Evolutionary conservation across 2,888 invertebrate species (phyloP), one percentile per base, ranked within the genome.

Genomic region (Geotrupes spiniger): DNA sequence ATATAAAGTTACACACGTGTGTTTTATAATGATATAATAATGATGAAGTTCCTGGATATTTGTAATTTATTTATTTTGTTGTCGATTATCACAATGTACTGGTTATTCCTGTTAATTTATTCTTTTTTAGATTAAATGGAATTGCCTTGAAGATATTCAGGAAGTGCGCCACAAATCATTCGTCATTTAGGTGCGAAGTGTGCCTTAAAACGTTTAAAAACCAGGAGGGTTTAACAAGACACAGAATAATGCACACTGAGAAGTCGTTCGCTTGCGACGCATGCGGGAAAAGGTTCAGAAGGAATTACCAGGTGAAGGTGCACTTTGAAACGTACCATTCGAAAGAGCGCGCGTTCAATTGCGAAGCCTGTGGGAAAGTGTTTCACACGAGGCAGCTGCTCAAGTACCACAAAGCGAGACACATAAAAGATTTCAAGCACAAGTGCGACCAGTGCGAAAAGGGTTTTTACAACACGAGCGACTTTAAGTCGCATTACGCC

Each of bases 281-380:
- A 4, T 60, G 59, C 31, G 33, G 50, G 10, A 53, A 54, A 36
- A 47, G 39, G 15, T 60, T 49, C 42, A 56, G 44, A 37, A 46
- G 38, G 6, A 46, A 40, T 21, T 43, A 47, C 3, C 53, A 75
- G 4, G 72, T 75, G 11, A 61, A 74, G 1, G 75, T 75, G 42
- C 69, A 76, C 16, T 37, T 38, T 10, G 28, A 31, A 36, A 36
- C 36, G 29, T 27, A 31, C 33, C 68, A 54, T 31, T 14, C 51
- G 28, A 25, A 46, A 25, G 48, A 17, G 41, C 42, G 43, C 33
- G 36, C 21, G 51, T 54, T 14, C 36, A 42, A 31, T 0, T 75
- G 75, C 55, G 63, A 69, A 26, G 55, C 66, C 2, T 75, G 75
- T 54, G 69, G 66, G 0, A 74, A 74, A 40, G 59, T 64, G 1